These are phyloP conservation scores for Lepeophtheirus salmonis DNA, from an alignment of 1,140 invertebrate genomes.

Conservation along the genomic window DNA sequence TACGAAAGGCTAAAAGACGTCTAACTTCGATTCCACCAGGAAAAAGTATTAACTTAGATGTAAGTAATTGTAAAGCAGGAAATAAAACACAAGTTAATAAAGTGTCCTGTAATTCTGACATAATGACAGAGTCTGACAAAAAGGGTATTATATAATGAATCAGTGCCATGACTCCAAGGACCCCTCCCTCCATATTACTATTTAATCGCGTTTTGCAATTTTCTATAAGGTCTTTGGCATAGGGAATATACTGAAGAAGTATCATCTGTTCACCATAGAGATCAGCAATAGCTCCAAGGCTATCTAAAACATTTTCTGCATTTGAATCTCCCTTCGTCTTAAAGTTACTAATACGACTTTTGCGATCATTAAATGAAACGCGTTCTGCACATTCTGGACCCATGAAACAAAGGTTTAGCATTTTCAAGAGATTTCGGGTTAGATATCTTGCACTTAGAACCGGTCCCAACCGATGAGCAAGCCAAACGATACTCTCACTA, in stretches of 20 bases:
- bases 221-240: conserved; percentile 54
- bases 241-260: conserved; percentile 78
- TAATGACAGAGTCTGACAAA: conserved; percentile 59
- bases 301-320: conserved; percentile 63
- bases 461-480: conserved; percentile 79
- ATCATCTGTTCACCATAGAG: conserved; percentile 85
- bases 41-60: conserved; percentile 49
- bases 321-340: conserved; percentile 48
- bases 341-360: neutral
- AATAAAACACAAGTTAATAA: neutral
- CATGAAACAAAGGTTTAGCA: conserved; percentile 80
- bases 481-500: conserved; percentile 70
- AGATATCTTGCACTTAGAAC: conserved; percentile 75
- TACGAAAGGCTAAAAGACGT: conserved; percentile 49
- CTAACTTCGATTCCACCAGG: conserved; percentile 54
- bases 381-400: conserved; percentile 50
- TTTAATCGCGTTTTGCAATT: conserved; percentile 56
- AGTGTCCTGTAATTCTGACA: conserved; percentile 58
- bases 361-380: neutral
- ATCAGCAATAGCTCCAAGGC: conserved; percentile 62
- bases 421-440: conserved; percentile 72
- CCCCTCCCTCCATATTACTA: conserved; percentile 59
- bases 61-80: conserved; percentile 5
- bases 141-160: conserved; percentile 39
- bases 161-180: conserved; percentile 61